Base-by-base conservation (phyloP, 2,113 vertebrate genomes). In the Etheostoma spectabile region DNA sequence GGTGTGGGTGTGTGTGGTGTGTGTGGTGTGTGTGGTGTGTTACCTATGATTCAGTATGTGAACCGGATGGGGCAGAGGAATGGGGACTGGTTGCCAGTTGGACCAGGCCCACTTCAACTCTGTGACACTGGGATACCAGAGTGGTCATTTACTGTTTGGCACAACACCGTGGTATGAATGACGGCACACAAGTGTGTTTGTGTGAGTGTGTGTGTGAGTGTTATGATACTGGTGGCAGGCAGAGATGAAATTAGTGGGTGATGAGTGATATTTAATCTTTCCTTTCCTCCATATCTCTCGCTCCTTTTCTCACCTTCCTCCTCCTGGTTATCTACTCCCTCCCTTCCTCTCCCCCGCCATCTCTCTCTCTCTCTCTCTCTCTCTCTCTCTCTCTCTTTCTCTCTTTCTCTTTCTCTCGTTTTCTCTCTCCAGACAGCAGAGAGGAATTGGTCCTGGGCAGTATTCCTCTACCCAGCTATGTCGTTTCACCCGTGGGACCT, bases 391-490 rank as follows among this genome's bases (percentile, higher is more conserved):
- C 33, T 13, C n/a, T 46, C 65, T 35, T 24, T 16, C 57, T 22
- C 52, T 14, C 1, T 27, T 42, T 16, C n/a, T 60, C 30, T 53
- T 57, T 35, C 35, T 51, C 71, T 27, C 46, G 30, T 11, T 42
- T 61, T 61, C 69, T 46, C 42, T 45, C 57, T 52, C 8, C 93
- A 99, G 98, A 99, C 91, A 99, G 97, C 95, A 96, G 97, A 96
- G 98, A 99, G 91, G 97, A 99, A 85, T 94, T 91, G 0, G 95
- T 99, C 74, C 91, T 99, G 4, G 98, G 98, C 19, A 98, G 97
- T 93, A 98, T 99, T 73, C 97, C 98, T 19, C 89, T 99, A 87
- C 98, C 97, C 87, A 97, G 98, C 89, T 99, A 99, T 0, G 94
- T 97, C 21, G 95, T 97, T 89, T 96, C 97, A 45, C 90, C 96